Percentiles rank a stretch among this genome's conserved stretches.
Conservation (phyloP, 2,797 vertebrate species). For the Spinus pinus region DNA sequence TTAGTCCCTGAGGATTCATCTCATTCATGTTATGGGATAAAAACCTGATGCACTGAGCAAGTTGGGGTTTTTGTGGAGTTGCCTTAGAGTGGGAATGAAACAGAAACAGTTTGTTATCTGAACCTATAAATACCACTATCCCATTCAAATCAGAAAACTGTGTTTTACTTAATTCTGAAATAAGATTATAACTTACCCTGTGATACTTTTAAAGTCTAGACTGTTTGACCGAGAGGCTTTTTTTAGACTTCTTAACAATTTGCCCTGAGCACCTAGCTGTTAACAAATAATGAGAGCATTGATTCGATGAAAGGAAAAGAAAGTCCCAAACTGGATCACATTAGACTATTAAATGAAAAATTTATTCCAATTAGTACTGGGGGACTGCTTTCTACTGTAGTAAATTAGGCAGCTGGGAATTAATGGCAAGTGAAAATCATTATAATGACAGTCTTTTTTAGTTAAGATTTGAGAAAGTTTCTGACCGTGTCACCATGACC, state of each 20-base stretch:
- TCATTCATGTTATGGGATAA: not conserved
- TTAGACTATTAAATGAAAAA: constrained; percentile 49
- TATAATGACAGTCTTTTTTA: not conserved
- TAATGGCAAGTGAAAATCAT: constrained; percentile 36
- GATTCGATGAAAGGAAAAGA: not conserved
- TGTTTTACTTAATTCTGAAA: not conserved
- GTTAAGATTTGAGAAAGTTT: not conserved
- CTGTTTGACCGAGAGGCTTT: not conserved
- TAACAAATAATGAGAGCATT: constrained; percentile 41
- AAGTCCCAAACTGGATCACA: not conserved
- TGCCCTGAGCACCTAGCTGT: not conserved
- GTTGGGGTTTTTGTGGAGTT: not conserved
- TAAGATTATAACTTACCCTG: not conserved
- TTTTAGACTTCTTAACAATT: not conserved
- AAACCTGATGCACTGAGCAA: not conserved
- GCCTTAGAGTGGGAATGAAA: not conserved
- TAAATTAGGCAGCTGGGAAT: constrained; percentile 47
- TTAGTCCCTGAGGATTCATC: not conserved
- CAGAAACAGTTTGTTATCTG: not conserved
- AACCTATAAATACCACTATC: not conserved
- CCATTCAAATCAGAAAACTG: not conserved
- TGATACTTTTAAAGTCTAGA: not conserved
- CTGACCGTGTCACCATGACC: not conserved
- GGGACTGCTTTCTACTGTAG: not conserved
- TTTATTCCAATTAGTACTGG: constrained; percentile 44